Evolutionary conservation across 2,888 invertebrate genomes (phyloP).

Genomic region (Lochmaea capreae): DNA sequence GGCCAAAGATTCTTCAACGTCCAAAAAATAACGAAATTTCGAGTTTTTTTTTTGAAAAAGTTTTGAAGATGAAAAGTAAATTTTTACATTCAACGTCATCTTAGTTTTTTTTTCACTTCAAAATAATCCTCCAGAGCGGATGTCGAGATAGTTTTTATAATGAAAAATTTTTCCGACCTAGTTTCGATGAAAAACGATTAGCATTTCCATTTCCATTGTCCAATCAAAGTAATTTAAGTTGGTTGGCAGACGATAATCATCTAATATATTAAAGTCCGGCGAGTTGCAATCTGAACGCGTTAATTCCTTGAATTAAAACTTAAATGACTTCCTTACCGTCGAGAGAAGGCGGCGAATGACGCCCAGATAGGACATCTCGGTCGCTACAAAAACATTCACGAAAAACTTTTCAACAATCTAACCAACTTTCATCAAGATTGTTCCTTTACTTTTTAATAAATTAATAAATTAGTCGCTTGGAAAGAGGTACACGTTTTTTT

Average conservation of each 20-base stretch:
- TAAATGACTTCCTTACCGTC: constrained; percentile 11
- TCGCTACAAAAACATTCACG: not conserved
- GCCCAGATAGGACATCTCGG: not conserved
- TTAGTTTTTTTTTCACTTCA: too few species aligned
- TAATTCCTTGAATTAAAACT: constrained; percentile 16
- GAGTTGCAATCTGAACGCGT: not conserved
- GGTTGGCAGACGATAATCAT: not conserved
- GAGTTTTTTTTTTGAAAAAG: too few species aligned
- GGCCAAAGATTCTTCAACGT: too few species aligned
- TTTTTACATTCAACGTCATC: too few species aligned
- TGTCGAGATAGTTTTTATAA: not conserved
- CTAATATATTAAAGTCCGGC: constrained; percentile 7
- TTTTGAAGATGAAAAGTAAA: too few species aligned
- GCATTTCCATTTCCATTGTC: constrained; percentile 5
- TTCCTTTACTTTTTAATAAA: constrained; percentile 11
- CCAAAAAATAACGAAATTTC: too few species aligned
- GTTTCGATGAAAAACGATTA: not conserved
- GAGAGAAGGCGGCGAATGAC: not conserved
- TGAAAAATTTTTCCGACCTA: not conserved
- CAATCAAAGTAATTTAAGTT: constrained; percentile 18
- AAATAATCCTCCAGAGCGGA: not conserved
- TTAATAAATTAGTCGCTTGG: constrained; percentile 2
- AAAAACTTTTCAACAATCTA: not conserved
- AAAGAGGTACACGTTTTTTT: not conserved
- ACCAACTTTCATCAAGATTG: constrained; percentile 4